A percentile compares a stretch with the other conserved stretches of the same genome.
These are phyloP conservation scores for Eumerus sabulonum DNA, from an alignment of 2,888 invertebrate genomes.

Conservation along the genomic window DNA sequence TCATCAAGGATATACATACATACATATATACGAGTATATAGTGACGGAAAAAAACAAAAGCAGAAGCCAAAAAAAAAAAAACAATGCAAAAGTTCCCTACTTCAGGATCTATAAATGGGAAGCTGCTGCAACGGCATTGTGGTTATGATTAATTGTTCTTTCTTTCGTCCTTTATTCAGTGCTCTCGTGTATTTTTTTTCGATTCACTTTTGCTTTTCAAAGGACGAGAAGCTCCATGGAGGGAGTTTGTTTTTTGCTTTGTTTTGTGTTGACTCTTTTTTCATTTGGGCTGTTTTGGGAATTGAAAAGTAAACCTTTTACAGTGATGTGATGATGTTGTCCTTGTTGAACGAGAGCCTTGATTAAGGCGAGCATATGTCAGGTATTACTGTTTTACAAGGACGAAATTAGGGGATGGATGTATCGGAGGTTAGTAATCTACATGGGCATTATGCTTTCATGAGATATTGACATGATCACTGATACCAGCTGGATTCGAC, in stretches of 20 bases:
- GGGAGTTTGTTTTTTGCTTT: conserved; percentile 36
- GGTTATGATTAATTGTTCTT: conserved; percentile 61
- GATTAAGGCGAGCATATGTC: no score
- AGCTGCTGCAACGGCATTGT: conserved; percentile 36
- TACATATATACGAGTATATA: no score
- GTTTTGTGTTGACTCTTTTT: conserved; percentile 13
- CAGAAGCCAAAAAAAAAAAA: conserved; percentile 12
- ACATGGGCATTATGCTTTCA: no score
- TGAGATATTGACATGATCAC: no score
- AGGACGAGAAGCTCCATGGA: conserved; percentile 9
- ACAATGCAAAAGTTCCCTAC: conserved; percentile 40
- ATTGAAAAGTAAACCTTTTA: conserved; percentile 32
- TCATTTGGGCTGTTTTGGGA: conserved; percentile 25
- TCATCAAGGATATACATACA: no score
- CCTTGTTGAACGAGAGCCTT: neutral
- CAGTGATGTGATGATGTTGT: neutral
- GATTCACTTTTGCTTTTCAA: conserved; percentile 1
- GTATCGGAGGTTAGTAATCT: no score
- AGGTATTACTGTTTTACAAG: no score
- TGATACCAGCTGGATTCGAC: no score
- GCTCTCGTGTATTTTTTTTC: neutral
- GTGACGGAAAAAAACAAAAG: neutral
- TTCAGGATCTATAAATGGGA: conserved; percentile 39
- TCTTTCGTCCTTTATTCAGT: conserved; percentile 2
- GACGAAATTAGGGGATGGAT: no score